phyloP scores from a whole-genome alignment of 1,140 invertebrate species.

The Pogonognathellus flavescens region DNA sequence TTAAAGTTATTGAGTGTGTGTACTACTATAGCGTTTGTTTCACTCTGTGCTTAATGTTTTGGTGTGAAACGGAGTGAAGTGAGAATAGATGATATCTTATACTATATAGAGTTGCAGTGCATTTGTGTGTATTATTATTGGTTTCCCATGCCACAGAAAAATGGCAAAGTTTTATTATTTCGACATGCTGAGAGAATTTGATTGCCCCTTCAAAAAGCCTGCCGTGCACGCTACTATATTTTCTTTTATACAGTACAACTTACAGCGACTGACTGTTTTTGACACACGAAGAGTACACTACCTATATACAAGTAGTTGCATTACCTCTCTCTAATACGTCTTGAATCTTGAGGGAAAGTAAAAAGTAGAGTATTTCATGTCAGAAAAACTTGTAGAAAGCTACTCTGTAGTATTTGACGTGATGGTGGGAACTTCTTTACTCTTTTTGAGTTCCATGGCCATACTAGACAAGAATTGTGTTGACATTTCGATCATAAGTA shows the following conservation, averaged over 20 bases:
- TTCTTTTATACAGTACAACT: conserved; percentile 11
- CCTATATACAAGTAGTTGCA: too few relatives aligned
- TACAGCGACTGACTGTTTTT: conserved; percentile 6
- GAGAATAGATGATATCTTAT: too few relatives aligned
- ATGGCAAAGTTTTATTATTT: conserved; percentile 42
- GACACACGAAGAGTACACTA: neutral
- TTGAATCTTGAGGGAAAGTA: too few relatives aligned
- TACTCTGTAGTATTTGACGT: too few relatives aligned
- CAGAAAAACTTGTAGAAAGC: too few relatives aligned
- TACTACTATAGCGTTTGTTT: neutral
- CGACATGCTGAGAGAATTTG: conserved; percentile 28
- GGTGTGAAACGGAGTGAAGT: too few relatives aligned
- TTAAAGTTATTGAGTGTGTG: neutral
- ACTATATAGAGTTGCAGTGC: neutral
- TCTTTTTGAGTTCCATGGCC: too few relatives aligned
- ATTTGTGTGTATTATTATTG: conserved; percentile 39
- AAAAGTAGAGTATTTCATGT: too few relatives aligned
- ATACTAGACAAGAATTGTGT: neutral
- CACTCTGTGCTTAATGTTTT: neutral
- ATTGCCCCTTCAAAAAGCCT: conserved; percentile 7
- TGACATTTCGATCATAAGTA: conserved; percentile 26
- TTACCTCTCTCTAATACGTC: too few relatives aligned
- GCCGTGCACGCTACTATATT: neutral
- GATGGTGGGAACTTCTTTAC: too few relatives aligned
- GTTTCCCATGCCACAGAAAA: conserved; percentile 26